A percentile compares a stretch with the other conserved stretches of the same genome.
Conservation (phyloP, 2,888 invertebrate genomes). For the Oxyteleia sp. region DNA sequence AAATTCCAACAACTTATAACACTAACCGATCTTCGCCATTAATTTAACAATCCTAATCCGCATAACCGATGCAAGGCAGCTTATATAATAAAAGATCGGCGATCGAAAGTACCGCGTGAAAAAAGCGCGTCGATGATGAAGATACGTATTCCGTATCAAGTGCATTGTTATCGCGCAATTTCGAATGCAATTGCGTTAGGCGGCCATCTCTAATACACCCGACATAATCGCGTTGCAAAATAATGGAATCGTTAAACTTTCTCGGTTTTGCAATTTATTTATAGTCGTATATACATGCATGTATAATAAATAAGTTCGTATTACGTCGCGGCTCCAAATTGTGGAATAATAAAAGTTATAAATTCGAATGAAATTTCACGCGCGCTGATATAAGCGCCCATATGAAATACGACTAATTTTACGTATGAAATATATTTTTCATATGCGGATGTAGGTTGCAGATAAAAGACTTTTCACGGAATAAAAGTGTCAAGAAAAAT, state of each 20-base stretch:
- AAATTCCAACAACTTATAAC: conserved; percentile 17
- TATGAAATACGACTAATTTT: conserved; percentile 65
- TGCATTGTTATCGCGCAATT: conserved; percentile 59
- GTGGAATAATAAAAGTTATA: no score
- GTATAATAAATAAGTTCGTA: no score
- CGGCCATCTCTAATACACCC: conserved; percentile 70
- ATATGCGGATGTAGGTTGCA: conserved; percentile 42
- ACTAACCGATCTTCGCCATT: neutral
- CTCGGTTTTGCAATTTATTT: no score
- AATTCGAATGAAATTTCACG: conserved; percentile 54
- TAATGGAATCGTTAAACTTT: no score
- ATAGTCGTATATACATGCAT: no score
- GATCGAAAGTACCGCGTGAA: conserved; percentile 27
- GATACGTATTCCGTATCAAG: conserved; percentile 26
- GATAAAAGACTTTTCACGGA: conserved; percentile 64
- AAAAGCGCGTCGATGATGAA: conserved; percentile 30
- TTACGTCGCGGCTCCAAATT: no score
- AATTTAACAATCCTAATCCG: neutral
- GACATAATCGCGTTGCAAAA: no score
- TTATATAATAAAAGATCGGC: conserved; percentile 33
- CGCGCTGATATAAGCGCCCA: conserved; percentile 45
- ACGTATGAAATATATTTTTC: conserved; percentile 65
- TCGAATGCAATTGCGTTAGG: conserved; percentile 63
- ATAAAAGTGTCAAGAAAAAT: conserved; percentile 70
- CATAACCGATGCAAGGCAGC: neutral